Conservation (phyloP, 2,888 invertebrate genomes). For the Conus canariensis region DNA sequence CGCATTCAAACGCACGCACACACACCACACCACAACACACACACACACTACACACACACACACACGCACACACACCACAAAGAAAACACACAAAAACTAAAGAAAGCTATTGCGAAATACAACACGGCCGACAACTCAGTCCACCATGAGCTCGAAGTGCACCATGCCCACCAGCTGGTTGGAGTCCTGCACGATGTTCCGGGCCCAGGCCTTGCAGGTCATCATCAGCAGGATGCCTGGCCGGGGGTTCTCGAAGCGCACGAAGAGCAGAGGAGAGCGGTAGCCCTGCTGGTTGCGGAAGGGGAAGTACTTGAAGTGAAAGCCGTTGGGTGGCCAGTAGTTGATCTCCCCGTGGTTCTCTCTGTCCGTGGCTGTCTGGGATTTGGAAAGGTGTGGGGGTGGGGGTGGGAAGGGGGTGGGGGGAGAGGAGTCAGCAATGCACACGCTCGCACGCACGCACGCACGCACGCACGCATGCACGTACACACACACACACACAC, state of each 20-base stretch:
- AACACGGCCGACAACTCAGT: constrained; percentile 76
- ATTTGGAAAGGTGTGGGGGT: constrained; percentile 14
- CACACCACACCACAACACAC: too few species aligned
- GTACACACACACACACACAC: not conserved
- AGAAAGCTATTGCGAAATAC: too few species aligned
- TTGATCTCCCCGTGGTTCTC: constrained; percentile 90
- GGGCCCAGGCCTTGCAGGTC: constrained; percentile 80
- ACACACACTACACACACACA: too few species aligned
- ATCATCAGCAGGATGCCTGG: constrained; percentile 79
- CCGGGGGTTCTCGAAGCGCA: constrained; percentile 77
- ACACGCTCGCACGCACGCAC: not conserved
- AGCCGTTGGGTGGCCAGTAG: constrained; percentile 83
- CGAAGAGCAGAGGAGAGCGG: constrained; percentile 79
- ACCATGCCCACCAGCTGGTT: constrained; percentile 94
- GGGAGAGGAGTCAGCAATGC: not conserved
- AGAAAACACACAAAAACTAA: too few species aligned
- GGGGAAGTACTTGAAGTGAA: constrained; percentile 84
- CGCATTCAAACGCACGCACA: too few species aligned
- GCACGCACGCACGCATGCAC: constrained; percentile 12
- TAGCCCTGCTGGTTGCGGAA: constrained; percentile 80
- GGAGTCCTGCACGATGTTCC: constrained; percentile 86
- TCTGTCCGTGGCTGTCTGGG: constrained; percentile 86
- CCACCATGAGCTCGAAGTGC: constrained; percentile 96
- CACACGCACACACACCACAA: too few species aligned
- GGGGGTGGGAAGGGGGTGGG: not conserved